These are phyloP conservation scores for Brachyptera risi DNA, from an alignment of 2,888 invertebrate genomes.

Conservation along the genomic window DNA sequence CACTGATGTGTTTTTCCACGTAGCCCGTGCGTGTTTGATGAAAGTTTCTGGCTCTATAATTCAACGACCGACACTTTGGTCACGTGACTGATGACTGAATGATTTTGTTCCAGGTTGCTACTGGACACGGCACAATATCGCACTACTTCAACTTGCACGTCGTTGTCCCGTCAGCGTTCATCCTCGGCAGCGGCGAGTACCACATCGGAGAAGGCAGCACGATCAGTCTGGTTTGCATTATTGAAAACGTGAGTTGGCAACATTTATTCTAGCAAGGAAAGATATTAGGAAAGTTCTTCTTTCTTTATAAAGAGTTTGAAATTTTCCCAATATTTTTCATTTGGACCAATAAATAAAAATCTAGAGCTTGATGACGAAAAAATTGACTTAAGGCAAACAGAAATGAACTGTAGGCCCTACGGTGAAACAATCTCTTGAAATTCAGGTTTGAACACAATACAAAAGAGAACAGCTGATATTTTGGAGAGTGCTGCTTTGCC, in stretches of 20 bases:
- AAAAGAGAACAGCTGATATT: too few species aligned
- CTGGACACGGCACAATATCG: conserved; percentile 45
- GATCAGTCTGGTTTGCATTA: conserved; percentile 45
- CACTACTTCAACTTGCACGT: conserved; percentile 44
- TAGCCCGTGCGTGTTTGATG: not conserved
- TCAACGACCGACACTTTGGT: not conserved
- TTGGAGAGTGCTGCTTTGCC: too few species aligned
- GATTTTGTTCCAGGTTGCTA: conserved; percentile 42
- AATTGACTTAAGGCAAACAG: too few species aligned
- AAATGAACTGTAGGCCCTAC: too few species aligned
- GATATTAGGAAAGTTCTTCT: too few species aligned
- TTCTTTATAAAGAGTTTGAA: too few species aligned
- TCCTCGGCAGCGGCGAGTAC: conserved; percentile 45
- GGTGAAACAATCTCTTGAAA: too few species aligned
- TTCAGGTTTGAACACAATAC: too few species aligned
- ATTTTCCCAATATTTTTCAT: too few species aligned
- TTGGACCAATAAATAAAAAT: too few species aligned
- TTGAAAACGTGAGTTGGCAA: conserved; percentile 44
- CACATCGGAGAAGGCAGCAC: conserved; percentile 46
- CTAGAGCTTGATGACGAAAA: too few species aligned
- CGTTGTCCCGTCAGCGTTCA: conserved; percentile 45
- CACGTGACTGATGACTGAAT: not conserved
- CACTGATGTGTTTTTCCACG: not conserved
- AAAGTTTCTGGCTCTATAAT: not conserved
- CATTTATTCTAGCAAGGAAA: too few species aligned